phyloP scores from a whole-genome alignment of 2,113 vertebrate genomes.

The Rhinogobius similis region DNA sequence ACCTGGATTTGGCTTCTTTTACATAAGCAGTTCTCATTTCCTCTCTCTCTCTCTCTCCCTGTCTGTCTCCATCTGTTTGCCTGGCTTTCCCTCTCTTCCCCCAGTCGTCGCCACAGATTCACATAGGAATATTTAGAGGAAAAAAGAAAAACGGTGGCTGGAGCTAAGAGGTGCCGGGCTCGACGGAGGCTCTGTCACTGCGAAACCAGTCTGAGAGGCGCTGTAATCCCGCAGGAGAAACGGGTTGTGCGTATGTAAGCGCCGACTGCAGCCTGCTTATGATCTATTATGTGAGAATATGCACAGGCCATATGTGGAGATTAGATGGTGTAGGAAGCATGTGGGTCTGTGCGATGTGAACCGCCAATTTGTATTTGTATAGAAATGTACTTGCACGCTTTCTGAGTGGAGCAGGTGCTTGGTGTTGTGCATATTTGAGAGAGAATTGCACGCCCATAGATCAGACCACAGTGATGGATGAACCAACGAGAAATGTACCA shows the following conservation, averaged over 20 bases:
- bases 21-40: conserved; percentile 58
- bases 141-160: conserved; percentile 15
- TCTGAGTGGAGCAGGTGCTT: conserved; percentile 2
- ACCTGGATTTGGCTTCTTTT: conserved; percentile 63
- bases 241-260: conserved; percentile 21
- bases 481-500: too few species aligned
- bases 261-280: conserved; percentile 30
- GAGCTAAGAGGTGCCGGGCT: conserved; percentile 29
- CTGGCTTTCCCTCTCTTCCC: conserved; percentile 29
- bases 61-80: conserved; percentile 20
- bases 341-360: conserved; percentile 24
- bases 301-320: conserved; percentile 17
- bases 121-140: conserved; percentile 39
- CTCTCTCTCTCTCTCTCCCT: conserved; percentile 10
- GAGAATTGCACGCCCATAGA: background rate
- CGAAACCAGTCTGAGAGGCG: conserved; percentile 63
- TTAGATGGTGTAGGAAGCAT: conserved; percentile 11
- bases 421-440: background rate
- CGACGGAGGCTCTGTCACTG: conserved; percentile 54
- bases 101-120: conserved; percentile 49
- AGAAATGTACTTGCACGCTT: background rate
- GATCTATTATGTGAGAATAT: conserved; percentile 32
- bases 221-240: conserved; percentile 55
- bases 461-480: background rate
- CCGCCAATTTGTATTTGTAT: conserved; percentile 13